phyloP scores from a whole-genome alignment of 2,888 invertebrate species.

The Tridacna gigas region DNA sequence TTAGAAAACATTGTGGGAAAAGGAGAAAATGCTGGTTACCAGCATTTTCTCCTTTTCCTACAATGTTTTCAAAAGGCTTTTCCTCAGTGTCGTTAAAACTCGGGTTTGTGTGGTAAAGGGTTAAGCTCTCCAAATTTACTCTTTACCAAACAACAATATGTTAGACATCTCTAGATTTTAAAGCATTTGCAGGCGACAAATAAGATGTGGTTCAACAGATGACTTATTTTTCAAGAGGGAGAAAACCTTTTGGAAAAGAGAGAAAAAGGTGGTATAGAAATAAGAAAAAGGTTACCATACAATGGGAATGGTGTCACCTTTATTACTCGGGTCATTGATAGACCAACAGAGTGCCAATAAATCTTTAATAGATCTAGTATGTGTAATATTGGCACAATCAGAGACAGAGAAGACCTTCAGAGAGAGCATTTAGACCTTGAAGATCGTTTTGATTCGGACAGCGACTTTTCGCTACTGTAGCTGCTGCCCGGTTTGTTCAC shows the following conservation, averaged over 20 bases:
- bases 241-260: too few species aligned
- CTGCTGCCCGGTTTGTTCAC: too few species aligned
- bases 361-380: neutral
- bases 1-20: neutral
- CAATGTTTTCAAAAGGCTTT: neutral
- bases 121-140: neutral
- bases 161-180: too few species aligned
- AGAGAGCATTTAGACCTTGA: too few species aligned
- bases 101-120: neutral
- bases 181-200: too few species aligned
- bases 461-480: neutral
- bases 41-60: neutral
- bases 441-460: neutral
- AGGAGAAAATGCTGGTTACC: neutral
- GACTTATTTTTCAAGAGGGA: too few species aligned
- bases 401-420: neutral
- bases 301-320: slow-evolving; percentile 16
- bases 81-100: neutral
- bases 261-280: too few species aligned
- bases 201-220: too few species aligned
- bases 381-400: neutral
- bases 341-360: slow-evolving; percentile 22
- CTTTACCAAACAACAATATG: too few species aligned
- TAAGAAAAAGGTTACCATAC: too few species aligned
- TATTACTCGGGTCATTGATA: slow-evolving; percentile 4